A percentile compares a stretch with the other conserved stretches of the same genome.
phyloP scores from a whole-genome alignment of 2,797 vertebrate genomes.

The Poeciliopsis turneri region DNA sequence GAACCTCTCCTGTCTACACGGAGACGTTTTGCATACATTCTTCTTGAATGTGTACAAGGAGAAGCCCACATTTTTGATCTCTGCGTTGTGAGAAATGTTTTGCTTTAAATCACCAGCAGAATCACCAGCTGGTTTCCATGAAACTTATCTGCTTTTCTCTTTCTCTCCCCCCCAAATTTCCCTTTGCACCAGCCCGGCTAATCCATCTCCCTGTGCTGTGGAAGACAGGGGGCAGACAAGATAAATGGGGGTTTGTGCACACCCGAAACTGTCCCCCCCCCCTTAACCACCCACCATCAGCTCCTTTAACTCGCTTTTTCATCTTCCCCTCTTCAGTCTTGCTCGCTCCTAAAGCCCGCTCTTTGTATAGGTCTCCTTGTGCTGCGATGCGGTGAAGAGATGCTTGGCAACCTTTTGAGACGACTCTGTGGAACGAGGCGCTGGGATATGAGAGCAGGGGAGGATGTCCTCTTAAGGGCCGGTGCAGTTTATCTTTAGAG shows the following conservation, averaged over 20 bases:
- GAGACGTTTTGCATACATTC: neutral
- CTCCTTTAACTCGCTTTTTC: conserved; percentile 29
- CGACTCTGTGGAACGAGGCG: conserved; percentile 35
- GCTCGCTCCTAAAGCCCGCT: conserved; percentile 17
- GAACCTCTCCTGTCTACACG: neutral
- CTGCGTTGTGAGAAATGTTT: conserved; percentile 21
- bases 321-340: conserved; percentile 8
- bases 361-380: conserved; percentile 25
- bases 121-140: conserved; percentile 33
- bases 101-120: conserved; percentile 29
- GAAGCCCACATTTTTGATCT: conserved; percentile 25
- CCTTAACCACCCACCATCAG: conserved; percentile 15
- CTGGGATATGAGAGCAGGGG: conserved; percentile 17
- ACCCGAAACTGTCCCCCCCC: conserved; percentile 27
- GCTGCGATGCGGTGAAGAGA: conserved; percentile 37
- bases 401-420: conserved; percentile 44
- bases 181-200: conserved; percentile 20
- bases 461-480: conserved; percentile 40
- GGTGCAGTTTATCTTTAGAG: conserved; percentile 58
- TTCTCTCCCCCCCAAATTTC: conserved; percentile 1
- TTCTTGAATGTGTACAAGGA: neutral
- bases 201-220: conserved; percentile 58
- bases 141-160: conserved; percentile 20
- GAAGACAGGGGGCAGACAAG: conserved; percentile 58
- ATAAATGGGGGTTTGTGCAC: conserved; percentile 57